These are phyloP conservation scores for Galemys pyrenaicus DNA, from an alignment of 2,113 vertebrate species.

Conservation along the genomic window DNA sequence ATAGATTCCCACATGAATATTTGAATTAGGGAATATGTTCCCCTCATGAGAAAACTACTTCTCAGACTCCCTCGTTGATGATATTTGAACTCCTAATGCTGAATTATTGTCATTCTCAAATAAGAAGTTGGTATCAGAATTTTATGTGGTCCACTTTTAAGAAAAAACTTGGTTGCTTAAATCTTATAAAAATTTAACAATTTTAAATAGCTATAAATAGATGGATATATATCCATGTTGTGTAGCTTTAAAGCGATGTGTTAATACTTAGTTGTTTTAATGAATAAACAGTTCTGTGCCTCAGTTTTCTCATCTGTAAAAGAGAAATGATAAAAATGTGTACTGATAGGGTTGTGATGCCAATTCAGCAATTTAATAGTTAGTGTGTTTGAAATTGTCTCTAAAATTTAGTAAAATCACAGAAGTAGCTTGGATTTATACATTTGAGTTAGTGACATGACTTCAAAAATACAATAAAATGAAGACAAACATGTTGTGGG, in stretches of 20 bases:
- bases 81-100: not conserved
- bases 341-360: not conserved
- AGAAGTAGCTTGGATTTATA: not conserved
- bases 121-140: not conserved
- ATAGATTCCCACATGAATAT: not conserved
- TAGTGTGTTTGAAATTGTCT: not conserved
- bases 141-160: not conserved
- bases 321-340: not conserved
- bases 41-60: not conserved
- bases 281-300: not conserved
- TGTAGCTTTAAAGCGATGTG: not conserved
- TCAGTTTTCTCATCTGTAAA: slow-evolving; percentile 1
- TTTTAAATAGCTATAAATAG: not conserved
- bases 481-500: not conserved
- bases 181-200: not conserved
- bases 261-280: not conserved
- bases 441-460: not conserved
- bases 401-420: not conserved
- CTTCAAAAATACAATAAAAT: not conserved
- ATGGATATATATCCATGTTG: not conserved
- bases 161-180: not conserved
- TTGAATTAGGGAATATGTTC: not conserved
- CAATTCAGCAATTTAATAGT: not conserved
- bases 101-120: slow-evolving; percentile 26
- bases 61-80: not conserved